Evolutionary conservation across 2,888 invertebrate genomes (phyloP).

Genomic region (Torymus auratus): DNA sequence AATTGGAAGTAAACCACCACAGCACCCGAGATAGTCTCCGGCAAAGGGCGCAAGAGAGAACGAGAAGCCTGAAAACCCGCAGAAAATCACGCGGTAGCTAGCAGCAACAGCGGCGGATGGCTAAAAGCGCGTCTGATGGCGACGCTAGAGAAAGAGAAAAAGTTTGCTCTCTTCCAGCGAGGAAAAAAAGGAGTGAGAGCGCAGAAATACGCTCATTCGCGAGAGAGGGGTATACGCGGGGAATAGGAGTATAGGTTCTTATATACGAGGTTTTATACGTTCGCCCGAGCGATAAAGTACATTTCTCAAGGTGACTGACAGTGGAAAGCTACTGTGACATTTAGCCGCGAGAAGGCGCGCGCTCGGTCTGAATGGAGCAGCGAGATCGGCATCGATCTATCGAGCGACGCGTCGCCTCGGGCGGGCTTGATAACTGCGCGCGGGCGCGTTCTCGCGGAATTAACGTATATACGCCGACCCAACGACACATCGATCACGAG

Average conservation of each 20-base stretch:
- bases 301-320: slow-evolving; percentile 58
- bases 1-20: too few relatives aligned
- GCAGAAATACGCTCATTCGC: background rate
- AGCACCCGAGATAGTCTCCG: too few relatives aligned
- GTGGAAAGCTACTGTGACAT: slow-evolving; percentile 52
- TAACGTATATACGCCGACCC: background rate
- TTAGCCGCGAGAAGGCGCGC: slow-evolving; percentile 29
- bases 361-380: slow-evolving; percentile 6
- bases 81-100: too few relatives aligned
- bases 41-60: too few relatives aligned
- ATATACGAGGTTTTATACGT: slow-evolving; percentile 18
- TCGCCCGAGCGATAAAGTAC: slow-evolving; percentile 53
- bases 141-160: background rate
- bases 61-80: too few relatives aligned
- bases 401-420: background rate
- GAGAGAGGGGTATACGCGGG: too few relatives aligned
- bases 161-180: background rate
- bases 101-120: too few relatives aligned
- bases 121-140: too few relatives aligned
- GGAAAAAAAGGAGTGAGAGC: background rate
- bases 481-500: slow-evolving; percentile 6
- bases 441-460: background rate
- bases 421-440: background rate
- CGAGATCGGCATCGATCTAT: slow-evolving; percentile 28
- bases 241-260: slow-evolving; percentile 9